Evolutionary conservation across 2,797 vertebrate genomes (phyloP), one percentile per base, ranked within the genome.

Genomic region (Spinus olivaceus): DNA sequence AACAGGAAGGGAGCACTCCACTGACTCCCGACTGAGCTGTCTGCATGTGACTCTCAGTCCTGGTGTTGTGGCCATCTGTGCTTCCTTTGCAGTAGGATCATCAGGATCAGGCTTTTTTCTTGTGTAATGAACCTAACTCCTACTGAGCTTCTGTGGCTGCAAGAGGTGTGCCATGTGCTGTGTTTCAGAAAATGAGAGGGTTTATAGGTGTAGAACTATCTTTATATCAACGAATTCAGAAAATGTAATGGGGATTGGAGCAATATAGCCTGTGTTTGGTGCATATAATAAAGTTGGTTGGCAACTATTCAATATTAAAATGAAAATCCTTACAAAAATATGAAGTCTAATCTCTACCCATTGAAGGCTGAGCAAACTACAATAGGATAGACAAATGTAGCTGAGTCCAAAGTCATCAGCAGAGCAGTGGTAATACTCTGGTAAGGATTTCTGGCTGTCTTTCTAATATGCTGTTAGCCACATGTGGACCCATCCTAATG

Each of bases 171-270:
- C 76, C n/a, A 23, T 66, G 74, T 71, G 56, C 71, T 77, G n/a
- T 18, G 61, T 28, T 66, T 85, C 8, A 41, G 64, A 50, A 91
- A 91, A 87, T 42, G 12, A 50, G 65, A 14, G 33, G 46, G 41
- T 87, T 90, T 91, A 76, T 44, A 91, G 49, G 39, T 70, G 21
- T 84, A 76, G 56, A 88, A 56, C 12, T 91, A 2, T 54, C 54
- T 50, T 82, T 18, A 41, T 69, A 46, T 35, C 12, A 22, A 56
- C 25, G 66, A 89, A 76, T 92, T 72, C 25, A 82, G 74, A 84
- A 86, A 71, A 67, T 0, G 0, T 81, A 54, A 65, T 49, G 41
- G 8, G 12, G 20, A 74, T 44, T 61, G 46, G 28, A 81, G 37
- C 28, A 83, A 69, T 74, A 37, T 18, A 87, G 8, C 16, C 28